Percentiles rank a stretch among this genome's conserved stretches.
Conservation (phyloP, 2,113 vertebrate genomes). For the Cheilinus undulatus region DNA sequence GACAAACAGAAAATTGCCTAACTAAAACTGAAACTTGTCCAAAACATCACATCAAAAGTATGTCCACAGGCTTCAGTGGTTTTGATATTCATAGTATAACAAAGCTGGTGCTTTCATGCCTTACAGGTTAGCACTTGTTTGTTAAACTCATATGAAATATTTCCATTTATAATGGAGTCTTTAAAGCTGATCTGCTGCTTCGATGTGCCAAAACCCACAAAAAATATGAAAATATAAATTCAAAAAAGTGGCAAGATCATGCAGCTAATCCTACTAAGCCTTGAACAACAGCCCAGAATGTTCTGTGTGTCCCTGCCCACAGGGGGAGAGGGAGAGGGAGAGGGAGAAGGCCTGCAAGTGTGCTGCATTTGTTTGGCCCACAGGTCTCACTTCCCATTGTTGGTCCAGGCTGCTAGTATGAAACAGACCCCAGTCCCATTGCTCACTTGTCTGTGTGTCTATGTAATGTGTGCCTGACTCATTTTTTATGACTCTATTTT, state of each 20-base stretch:
- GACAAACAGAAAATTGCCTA: background rate
- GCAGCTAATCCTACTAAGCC: constrained; percentile 67
- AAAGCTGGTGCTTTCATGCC: background rate
- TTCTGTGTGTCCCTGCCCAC: constrained; percentile 49
- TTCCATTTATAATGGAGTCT: constrained; percentile 18
- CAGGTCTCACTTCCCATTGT: constrained; percentile 48
- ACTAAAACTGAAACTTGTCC: background rate
- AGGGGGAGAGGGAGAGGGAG: constrained; percentile 27
- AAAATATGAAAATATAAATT: constrained; percentile 58
- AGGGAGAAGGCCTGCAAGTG: background rate
- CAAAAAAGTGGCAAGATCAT: constrained; percentile 50
- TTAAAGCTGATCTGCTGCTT: constrained; percentile 27
- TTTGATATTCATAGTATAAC: background rate
- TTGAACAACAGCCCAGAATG: constrained; percentile 66
- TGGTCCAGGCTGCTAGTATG: constrained; percentile 7
- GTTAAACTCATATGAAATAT: constrained; percentile 3
- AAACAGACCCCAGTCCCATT: constrained; percentile 18
- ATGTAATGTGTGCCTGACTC: background rate
- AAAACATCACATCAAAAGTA: background rate
- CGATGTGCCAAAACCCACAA: constrained; percentile 42
- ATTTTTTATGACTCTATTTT: background rate
- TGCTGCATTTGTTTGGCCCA: constrained; percentile 24
- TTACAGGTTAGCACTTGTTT: background rate
- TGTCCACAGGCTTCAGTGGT: background rate
- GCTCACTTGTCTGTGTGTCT: constrained; percentile 7